phyloP scores from a whole-genome alignment of 2,888 invertebrate species.

The Pharmacophagus antenor region DNA sequence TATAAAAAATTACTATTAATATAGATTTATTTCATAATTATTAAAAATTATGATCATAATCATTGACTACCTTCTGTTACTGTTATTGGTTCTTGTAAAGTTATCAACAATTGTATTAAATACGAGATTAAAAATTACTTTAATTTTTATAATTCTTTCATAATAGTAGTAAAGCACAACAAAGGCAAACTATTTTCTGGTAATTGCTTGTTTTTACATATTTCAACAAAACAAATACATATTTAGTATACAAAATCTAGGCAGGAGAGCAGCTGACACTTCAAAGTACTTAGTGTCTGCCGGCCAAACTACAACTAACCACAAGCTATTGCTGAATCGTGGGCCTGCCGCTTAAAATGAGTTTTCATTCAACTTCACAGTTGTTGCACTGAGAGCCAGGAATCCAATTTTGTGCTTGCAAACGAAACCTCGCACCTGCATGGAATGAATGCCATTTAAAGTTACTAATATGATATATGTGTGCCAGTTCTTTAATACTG shows the following conservation, averaged over 20 bases:
- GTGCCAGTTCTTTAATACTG: not conserved
- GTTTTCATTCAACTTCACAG: conserved; percentile 45
- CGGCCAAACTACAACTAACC: conserved; percentile 42
- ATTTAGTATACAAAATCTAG: not conserved
- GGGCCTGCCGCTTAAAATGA: conserved; percentile 40
- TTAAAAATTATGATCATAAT: too few species aligned
- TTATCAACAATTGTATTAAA: too few species aligned
- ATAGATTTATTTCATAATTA: too few species aligned
- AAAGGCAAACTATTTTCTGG: too few species aligned
- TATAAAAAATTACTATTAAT: too few species aligned
- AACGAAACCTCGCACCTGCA: conserved; percentile 4
- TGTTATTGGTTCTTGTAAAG: too few species aligned
- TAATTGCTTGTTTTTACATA: too few species aligned
- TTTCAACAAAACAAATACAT: too few species aligned
- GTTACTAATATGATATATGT: not conserved
- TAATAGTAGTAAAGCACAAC: too few species aligned
- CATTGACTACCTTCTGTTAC: too few species aligned
- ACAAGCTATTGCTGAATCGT: conserved; percentile 36
- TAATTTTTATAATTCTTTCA: too few species aligned
- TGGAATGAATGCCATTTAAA: conserved; percentile 8
- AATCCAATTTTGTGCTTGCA: conserved; percentile 19
- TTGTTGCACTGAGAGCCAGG: conserved; percentile 15
- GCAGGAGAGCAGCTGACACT: conserved; percentile 42
- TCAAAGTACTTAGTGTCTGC: conserved; percentile 51
- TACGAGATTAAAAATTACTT: too few species aligned